Base-by-base conservation (phyloP, 2,113 vertebrate species). In the Trinectes maculatus region DNA sequence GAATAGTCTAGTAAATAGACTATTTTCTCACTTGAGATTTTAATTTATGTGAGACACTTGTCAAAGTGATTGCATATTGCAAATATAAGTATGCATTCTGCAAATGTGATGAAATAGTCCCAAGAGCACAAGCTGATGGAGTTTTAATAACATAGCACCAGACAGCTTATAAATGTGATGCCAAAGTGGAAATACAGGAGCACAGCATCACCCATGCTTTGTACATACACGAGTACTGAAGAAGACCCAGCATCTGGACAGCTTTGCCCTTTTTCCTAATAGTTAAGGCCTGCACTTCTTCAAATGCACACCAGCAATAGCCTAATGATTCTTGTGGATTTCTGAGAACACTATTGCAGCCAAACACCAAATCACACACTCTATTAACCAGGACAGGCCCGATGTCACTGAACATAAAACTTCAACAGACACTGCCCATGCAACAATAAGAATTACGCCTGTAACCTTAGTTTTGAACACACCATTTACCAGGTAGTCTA, bases 41-140 rank as follows among this genome's bases (percentile, higher is more conserved):
- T 34, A 36, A 64, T 64, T 74, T 65, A 59, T 65, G 52, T 55
- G 49, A 54, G 21, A 48, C 24, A 54, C 13, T 4, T 2, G 16
- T 66, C 29, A 59, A 21, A 68, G 33, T 26, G n/a, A 60, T 3
- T 29, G 36, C 44, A 28, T 33, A 18, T 47, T 53, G 25, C 9
- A 33, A 54, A 59, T 18, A 71, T 31, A 8, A 8, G 25, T 34
- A 64, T n/a, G 22, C 28, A 55, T 52, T 11, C 3, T 40, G 34
- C 22, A 51, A 36, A 26, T 64, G n/a, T 25, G 4, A 71, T 51
- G 13, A 79, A 29, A 61, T 39, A 13, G 42, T 4, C 48, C 26
- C 18, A 22, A n/a, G 31, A 63, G 62, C 28, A 18, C 18, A 8
- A 40, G 21, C 48, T 15, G 28, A 26, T 13, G 10, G 34, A 8